Evolutionary conservation across 2,888 invertebrate genomes (phyloP).

Genomic region (Pyrocoelia pectoralis): DNA sequence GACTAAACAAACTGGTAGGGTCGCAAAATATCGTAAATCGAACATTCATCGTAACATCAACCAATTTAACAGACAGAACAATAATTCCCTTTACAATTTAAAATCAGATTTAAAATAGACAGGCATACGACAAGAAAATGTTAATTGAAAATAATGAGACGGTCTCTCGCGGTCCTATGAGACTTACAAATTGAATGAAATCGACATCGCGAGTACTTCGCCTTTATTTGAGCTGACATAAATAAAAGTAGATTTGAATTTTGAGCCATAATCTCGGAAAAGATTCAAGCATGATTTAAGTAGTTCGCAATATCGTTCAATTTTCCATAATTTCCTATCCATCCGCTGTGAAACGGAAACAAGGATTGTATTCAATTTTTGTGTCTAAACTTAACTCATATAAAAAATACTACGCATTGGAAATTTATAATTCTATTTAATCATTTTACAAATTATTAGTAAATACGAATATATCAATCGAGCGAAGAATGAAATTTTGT

Average conservation of each 20-base stretch:
- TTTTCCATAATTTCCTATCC: constrained; percentile 32
- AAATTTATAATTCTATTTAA: background rate
- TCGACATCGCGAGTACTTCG: constrained; percentile 20
- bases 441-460: background rate
- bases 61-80: constrained; percentile 31
- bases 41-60: constrained; percentile 19
- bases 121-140: constrained; percentile 24
- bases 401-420: constrained; percentile 20
- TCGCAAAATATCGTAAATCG: constrained; percentile 20
- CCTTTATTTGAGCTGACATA: constrained; percentile 24
- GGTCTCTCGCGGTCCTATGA: constrained; percentile 14
- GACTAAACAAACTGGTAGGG: background rate
- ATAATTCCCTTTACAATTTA: constrained; percentile 29
- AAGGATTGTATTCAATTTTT: constrained; percentile 20
- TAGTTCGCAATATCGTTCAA: constrained; percentile 33
- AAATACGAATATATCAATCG: background rate
- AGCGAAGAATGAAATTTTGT: background rate
- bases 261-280: constrained; percentile 21
- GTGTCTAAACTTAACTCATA: constrained; percentile 23
- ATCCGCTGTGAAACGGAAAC: constrained; percentile 36
- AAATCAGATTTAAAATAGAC: constrained; percentile 19
- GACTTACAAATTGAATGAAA: constrained; percentile 27
- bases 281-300: constrained; percentile 19
- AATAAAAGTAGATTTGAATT: constrained; percentile 19
- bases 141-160: constrained; percentile 36